Conservation (phyloP, 1,140 invertebrate genomes). For the Brachionus koreanus region DNA sequence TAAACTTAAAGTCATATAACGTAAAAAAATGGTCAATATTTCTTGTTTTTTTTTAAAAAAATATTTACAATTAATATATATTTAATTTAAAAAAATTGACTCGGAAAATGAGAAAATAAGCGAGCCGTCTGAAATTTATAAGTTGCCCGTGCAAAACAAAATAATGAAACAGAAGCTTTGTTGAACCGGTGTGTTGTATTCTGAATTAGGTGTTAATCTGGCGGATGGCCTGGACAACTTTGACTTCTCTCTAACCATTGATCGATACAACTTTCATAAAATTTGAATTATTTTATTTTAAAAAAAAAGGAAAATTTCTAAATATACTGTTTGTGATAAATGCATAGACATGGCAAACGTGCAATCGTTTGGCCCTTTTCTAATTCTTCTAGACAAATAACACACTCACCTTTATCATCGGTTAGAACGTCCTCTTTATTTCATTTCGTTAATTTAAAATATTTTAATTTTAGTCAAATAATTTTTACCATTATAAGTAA, state of each 20-base stretch:
- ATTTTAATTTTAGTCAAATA: background rate
- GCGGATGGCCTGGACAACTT: conserved; percentile 90
- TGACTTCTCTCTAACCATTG: conserved; percentile 95
- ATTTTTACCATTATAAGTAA: conserved; percentile 89
- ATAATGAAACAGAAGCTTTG: background rate
- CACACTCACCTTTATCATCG: conserved; percentile 90
- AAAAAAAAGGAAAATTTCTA: conserved; percentile 46
- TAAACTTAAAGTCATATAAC: background rate
- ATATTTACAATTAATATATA: background rate
- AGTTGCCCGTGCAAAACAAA: conserved; percentile 27
- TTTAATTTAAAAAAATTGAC: conserved; percentile 5
- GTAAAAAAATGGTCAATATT: background rate
- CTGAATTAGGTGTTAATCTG: conserved; percentile 64
- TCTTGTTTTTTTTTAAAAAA: background rate
- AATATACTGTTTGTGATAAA: conserved; percentile 93
- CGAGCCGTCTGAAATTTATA: background rate
- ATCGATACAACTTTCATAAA: conserved; percentile 78
- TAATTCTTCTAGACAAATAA: conserved; percentile 96
- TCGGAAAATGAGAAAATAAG: background rate
- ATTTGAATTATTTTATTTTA: conserved; percentile 47
- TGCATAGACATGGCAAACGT: conserved; percentile 94
- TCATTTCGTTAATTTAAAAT: background rate
- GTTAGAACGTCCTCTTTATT: conserved; percentile 83
- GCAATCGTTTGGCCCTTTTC: conserved; percentile 89
- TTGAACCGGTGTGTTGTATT: conserved; percentile 21